Evolutionary conservation across 2,113 vertebrate genomes (phyloP).

Genomic region (Paramisgurnus dabryanus): DNA sequence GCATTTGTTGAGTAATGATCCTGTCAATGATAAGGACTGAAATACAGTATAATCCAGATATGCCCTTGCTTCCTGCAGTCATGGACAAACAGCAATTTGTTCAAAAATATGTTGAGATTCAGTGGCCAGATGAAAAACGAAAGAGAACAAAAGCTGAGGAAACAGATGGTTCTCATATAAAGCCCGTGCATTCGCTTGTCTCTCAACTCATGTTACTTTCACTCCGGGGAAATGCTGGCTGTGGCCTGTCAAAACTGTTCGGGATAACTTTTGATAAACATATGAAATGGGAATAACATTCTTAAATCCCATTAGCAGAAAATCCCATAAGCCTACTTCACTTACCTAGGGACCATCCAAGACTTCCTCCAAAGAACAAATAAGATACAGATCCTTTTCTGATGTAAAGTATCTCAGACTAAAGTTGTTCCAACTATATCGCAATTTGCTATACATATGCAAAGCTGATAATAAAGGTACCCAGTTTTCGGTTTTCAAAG

Average conservation of each 20-base stretch:
- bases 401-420: not conserved
- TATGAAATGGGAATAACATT: constrained; percentile 38
- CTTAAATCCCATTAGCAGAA: not conserved
- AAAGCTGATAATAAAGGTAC: too few relatives aligned
- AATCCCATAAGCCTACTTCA: not conserved
- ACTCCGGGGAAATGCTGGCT: constrained; percentile 36
- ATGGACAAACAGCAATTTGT: constrained; percentile 54
- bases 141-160: constrained; percentile 48
- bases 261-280: constrained; percentile 31
- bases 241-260: constrained; percentile 48
- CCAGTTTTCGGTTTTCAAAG: too few relatives aligned
- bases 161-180: constrained; percentile 72
- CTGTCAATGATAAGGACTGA: not conserved
- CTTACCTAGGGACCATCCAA: not conserved
- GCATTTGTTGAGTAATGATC: not conserved
- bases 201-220: constrained; percentile 52
- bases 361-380: not conserved
- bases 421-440: not conserved
- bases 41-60: not conserved
- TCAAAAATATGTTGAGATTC: constrained; percentile 55
- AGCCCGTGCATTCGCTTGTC: constrained; percentile 40
- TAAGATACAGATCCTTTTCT: not conserved
- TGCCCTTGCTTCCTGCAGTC: not conserved
- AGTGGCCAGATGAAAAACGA: constrained; percentile 5
- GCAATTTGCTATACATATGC: too few relatives aligned